phyloP scores from a whole-genome alignment of 2,888 invertebrate species.

The Ephialtes manifestator region DNA sequence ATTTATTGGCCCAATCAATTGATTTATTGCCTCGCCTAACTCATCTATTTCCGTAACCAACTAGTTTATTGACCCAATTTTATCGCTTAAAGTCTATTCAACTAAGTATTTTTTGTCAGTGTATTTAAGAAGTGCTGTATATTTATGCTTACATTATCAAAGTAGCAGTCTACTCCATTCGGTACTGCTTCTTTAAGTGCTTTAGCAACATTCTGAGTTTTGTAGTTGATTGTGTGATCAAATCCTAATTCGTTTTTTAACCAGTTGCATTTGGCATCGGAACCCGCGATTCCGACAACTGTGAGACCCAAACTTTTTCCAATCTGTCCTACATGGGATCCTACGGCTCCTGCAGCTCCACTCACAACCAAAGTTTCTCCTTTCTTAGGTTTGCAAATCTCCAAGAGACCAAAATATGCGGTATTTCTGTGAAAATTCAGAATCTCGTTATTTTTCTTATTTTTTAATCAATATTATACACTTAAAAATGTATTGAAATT shows the following conservation, averaged over 20 bases:
- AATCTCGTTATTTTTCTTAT: too few species aligned
- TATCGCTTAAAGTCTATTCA: too few species aligned
- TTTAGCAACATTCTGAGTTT: constrained; percentile 87
- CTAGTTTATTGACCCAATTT: too few species aligned
- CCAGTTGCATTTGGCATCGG: constrained; percentile 91
- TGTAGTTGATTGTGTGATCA: constrained; percentile 91
- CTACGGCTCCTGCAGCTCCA: constrained; percentile 93
- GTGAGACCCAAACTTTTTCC: constrained; percentile 90
- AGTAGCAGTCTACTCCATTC: constrained; percentile 92
- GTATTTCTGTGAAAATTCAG: constrained; percentile 87
- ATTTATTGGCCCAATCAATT: too few species aligned
- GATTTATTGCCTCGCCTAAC: too few species aligned
- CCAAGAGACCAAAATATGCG: constrained; percentile 91
- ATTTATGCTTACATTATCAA: constrained; percentile 90
- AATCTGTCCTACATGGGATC: constrained; percentile 92
- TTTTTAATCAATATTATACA: too few species aligned
- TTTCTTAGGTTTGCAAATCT: constrained; percentile 90
- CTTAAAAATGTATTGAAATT: too few species aligned
- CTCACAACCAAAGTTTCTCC: constrained; percentile 92
- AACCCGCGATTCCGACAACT: constrained; percentile 91
- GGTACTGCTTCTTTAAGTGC: constrained; percentile 89
- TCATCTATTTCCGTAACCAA: too few species aligned
- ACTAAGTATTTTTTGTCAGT: too few species aligned
- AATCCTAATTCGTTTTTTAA: constrained; percentile 89
- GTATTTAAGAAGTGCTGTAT: neutral